A percentile compares a stretch with the other conserved stretches of the same genome.
phyloP scores from a whole-genome alignment of 2,888 invertebrate genomes.

The Campoplex capitator region DNA sequence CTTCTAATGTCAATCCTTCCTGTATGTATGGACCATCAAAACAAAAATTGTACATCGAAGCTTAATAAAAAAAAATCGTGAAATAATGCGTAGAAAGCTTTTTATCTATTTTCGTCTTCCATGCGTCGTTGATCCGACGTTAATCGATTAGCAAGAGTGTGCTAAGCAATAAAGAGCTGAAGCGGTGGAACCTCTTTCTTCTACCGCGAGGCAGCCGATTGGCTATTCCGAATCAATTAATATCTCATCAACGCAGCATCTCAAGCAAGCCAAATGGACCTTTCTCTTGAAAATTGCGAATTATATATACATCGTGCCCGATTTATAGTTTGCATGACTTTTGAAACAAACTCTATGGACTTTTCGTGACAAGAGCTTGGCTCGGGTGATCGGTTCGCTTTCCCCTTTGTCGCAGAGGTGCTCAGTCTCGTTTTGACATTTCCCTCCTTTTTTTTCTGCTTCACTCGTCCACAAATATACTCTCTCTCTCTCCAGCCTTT shows the following conservation, averaged over 20 bases:
- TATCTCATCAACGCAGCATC: background rate
- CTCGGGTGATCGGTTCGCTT: slow-evolving; percentile 67
- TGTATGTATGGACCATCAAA: background rate
- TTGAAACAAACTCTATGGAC: background rate
- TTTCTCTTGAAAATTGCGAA: background rate
- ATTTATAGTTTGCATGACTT: slow-evolving; percentile 22
- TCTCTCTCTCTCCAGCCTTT: background rate
- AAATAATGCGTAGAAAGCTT: background rate
- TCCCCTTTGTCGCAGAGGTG: slow-evolving; percentile 76
- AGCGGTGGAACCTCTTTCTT: background rate
- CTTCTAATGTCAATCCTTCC: background rate
- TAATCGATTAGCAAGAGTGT: background rate
- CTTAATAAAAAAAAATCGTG: background rate
- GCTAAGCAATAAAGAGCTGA: background rate
- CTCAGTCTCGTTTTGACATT: slow-evolving; percentile 67
- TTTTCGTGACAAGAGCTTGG: slow-evolving; percentile 38
- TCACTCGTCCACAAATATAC: background rate
- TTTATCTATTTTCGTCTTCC: background rate
- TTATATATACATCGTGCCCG: background rate
- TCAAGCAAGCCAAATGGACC: background rate
- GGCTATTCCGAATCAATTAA: background rate
- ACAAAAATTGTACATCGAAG: background rate
- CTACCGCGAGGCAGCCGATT: background rate
- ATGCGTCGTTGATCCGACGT: background rate
- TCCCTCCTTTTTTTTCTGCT: background rate